Percentiles rank a stretch among this genome's conserved stretches.
Conservation (phyloP, 2,797 vertebrate species). For the Microctenopoma steveboyesi region DNA sequence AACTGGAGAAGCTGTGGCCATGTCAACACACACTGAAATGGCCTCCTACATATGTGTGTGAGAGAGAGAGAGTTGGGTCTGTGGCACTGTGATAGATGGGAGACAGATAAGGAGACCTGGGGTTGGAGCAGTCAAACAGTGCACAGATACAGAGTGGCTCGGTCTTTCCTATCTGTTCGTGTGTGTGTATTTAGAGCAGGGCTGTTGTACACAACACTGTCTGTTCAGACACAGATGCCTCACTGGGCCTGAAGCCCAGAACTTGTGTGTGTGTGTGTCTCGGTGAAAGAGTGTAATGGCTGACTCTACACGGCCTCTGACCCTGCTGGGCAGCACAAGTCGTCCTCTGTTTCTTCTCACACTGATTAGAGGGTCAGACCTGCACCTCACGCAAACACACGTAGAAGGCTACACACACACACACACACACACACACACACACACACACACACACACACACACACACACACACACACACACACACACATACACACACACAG, state of each 20-base stretch:
- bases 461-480: conserved; percentile 38
- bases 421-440: conserved; percentile 29
- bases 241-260: conserved; percentile 83
- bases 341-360: conserved; percentile 88
- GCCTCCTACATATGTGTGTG: conserved; percentile 25
- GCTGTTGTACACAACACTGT: conserved; percentile 69
- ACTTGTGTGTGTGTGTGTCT: conserved; percentile 52
- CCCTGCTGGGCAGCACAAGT: conserved; percentile 82
- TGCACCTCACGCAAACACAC: conserved; percentile 67
- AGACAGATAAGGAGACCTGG: conserved; percentile 72
- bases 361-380: conserved; percentile 84
- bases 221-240: conserved; percentile 83
- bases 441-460: conserved; percentile 57
- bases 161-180: conserved; percentile 58
- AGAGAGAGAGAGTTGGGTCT: conserved; percentile 59
- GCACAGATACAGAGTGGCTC: conserved; percentile 60
- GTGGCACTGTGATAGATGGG: conserved; percentile 65
- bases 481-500: conserved; percentile 43
- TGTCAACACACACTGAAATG: conserved; percentile 55
- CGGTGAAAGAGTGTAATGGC: conserved; percentile 78
- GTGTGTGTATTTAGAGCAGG: conserved; percentile 42
- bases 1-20: conserved; percentile 41
- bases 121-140: conserved; percentile 70
- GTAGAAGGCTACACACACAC: conserved; percentile 24
- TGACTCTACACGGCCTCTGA: conserved; percentile 85